A percentile compares a stretch with the other conserved stretches of the same genome.
phyloP scores from a whole-genome alignment of 2,113 vertebrate species.

The Anser brachyrhynchus region DNA sequence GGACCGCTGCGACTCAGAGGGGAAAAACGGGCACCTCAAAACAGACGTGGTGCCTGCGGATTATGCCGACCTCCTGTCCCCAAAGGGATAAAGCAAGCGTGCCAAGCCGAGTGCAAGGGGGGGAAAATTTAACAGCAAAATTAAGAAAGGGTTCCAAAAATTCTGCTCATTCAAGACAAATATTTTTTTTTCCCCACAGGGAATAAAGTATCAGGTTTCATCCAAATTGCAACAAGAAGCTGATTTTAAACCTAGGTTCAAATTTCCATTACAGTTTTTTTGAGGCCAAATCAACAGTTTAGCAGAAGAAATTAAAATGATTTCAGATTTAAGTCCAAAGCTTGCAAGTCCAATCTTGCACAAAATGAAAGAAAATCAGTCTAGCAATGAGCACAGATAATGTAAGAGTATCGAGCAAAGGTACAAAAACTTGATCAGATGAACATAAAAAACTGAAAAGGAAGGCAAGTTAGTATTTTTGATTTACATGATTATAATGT shows the following conservation, averaged over 20 bases:
- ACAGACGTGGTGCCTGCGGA: neutral
- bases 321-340: neutral
- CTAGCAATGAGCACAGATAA: neutral
- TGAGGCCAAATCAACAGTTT: neutral
- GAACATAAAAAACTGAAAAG: slow-evolving; percentile 35
- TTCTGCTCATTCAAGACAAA: neutral
- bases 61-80: neutral
- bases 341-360: neutral
- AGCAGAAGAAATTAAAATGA: neutral
- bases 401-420: neutral
- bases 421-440: slow-evolving; percentile 27
- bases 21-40: neutral
- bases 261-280: neutral
- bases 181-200: neutral
- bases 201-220: neutral
- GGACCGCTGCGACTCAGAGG: neutral
- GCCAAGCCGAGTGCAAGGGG: neutral
- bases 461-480: slow-evolving; percentile 31
- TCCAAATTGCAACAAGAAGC: neutral
- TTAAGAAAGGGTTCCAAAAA: neutral
- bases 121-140: neutral
- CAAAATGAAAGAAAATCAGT: neutral
- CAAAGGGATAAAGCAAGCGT: neutral
- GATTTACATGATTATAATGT: slow-evolving; percentile 16
- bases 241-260: neutral